Evolutionary conservation across 2,113 vertebrate genomes (phyloP).

Genomic region (Pachycephala philippinensis): DNA sequence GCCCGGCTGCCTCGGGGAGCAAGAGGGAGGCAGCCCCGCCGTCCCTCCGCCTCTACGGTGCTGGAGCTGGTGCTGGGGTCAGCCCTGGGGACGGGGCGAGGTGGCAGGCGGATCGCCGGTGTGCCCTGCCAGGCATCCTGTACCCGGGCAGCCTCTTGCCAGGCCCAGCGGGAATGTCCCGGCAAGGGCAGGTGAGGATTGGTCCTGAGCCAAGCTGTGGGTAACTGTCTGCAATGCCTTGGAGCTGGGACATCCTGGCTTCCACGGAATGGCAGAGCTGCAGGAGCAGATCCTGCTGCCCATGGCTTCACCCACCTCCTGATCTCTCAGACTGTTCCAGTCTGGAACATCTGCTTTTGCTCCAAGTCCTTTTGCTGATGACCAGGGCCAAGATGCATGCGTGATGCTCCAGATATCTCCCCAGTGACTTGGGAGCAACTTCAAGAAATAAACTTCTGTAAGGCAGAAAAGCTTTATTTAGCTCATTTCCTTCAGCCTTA

Average conservation of each 20-base stretch:
- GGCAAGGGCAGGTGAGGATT: rapidly evolving
- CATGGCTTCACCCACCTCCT: rapidly evolving
- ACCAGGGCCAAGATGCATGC: background rate
- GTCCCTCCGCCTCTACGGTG: background rate
- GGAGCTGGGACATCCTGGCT: background rate
- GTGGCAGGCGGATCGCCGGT: background rate
- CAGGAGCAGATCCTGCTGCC: background rate
- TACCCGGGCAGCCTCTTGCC: background rate
- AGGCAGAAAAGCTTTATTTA: background rate
- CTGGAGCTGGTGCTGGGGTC: background rate
- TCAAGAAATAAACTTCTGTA: background rate
- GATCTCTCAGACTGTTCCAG: background rate
- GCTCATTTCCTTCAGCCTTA: background rate
- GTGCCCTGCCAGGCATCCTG: background rate
- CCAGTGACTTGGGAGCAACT: background rate
- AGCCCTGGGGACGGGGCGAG: background rate
- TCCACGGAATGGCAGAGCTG: background rate
- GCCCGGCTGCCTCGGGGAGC: background rate
- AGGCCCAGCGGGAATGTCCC: background rate
- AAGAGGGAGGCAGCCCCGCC: background rate
- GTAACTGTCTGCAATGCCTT: rapidly evolving
- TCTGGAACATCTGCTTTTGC: background rate
- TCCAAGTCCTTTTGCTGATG: background rate
- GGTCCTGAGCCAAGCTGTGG: background rate
- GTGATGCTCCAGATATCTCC: background rate